Conservation (phyloP, 2,113 vertebrate genomes). For the Candoia aspera region DNA sequence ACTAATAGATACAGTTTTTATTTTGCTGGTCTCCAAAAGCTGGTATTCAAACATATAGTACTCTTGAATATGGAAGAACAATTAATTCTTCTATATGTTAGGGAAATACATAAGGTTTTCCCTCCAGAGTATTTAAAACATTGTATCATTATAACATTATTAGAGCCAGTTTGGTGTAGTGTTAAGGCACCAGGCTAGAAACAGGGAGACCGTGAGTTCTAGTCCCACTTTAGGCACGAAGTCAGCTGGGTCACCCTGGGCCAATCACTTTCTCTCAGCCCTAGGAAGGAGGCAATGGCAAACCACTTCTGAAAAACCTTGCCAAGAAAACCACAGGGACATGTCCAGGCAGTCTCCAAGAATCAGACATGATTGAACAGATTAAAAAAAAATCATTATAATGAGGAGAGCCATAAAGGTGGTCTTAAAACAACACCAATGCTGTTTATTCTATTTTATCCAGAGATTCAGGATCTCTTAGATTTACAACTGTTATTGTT, state of each 20-base stretch:
- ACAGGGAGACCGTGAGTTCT: too few relatives aligned
- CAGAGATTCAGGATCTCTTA: too few relatives aligned
- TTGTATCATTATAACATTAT: not conserved
- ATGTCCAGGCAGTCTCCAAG: too few relatives aligned
- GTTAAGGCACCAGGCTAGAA: too few relatives aligned
- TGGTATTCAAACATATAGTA: not conserved
- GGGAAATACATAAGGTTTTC: not conserved
- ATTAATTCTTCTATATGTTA: not conserved
- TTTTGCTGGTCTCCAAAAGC: too few relatives aligned
- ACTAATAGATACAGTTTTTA: not conserved
- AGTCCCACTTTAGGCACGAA: too few relatives aligned
- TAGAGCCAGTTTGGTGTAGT: not conserved
- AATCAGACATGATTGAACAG: too few relatives aligned
- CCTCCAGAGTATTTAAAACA: not conserved
- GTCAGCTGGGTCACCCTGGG: too few relatives aligned
- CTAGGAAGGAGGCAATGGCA: too few relatives aligned
- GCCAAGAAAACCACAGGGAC: too few relatives aligned
- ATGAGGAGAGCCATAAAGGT: not conserved
- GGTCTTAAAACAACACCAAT: not conserved
- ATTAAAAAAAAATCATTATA: not conserved
- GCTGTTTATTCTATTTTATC: not conserved
- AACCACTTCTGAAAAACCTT: too few relatives aligned
- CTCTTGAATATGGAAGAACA: not conserved
- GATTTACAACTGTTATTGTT: not conserved
- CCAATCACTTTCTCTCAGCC: too few relatives aligned